Conservation (phyloP, 2,113 vertebrate genomes). For the Carassius gibelio region DNA sequence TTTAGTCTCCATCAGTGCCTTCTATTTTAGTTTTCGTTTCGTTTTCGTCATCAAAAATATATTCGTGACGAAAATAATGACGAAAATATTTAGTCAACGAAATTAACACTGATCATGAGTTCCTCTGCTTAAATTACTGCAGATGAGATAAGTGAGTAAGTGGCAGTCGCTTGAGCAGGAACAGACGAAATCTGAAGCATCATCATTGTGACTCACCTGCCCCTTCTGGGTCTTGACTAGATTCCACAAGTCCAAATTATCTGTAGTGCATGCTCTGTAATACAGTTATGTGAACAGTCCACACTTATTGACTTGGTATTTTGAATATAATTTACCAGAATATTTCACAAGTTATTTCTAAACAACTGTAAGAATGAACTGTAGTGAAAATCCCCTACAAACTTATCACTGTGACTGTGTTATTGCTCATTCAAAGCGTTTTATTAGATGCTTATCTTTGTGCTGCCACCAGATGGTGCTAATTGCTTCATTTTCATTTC, state of each 20-base stretch:
- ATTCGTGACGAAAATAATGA: too few species aligned
- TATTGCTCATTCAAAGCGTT: neutral
- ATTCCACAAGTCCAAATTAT: neutral
- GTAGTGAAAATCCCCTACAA: neutral
- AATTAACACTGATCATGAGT: too few species aligned
- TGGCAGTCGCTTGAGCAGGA: conserved; percentile 32
- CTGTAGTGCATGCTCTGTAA: neutral
- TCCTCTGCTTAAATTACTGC: conserved; percentile 49
- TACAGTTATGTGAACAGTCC: neutral
- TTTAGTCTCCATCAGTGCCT: too few species aligned
- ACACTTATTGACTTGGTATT: neutral
- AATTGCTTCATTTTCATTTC: conserved; percentile 39
- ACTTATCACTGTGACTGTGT: neutral
- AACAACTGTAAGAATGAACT: neutral
- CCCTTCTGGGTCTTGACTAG: neutral
- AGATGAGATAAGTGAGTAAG: conserved; percentile 51
- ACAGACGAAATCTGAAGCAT: conserved; percentile 36
- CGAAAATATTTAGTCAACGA: too few species aligned
- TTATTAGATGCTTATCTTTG: neutral
- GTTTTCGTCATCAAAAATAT: too few species aligned
- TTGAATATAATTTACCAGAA: neutral
- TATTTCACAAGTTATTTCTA: neutral
- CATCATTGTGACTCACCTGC: conserved; percentile 39
- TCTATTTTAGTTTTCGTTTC: too few species aligned
- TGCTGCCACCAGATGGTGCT: conserved; percentile 53